Evolutionary conservation across 2,797 vertebrate species (phyloP), one percentile per base, ranked within the genome.

Genomic region (Enteromius radiatus): DNA sequence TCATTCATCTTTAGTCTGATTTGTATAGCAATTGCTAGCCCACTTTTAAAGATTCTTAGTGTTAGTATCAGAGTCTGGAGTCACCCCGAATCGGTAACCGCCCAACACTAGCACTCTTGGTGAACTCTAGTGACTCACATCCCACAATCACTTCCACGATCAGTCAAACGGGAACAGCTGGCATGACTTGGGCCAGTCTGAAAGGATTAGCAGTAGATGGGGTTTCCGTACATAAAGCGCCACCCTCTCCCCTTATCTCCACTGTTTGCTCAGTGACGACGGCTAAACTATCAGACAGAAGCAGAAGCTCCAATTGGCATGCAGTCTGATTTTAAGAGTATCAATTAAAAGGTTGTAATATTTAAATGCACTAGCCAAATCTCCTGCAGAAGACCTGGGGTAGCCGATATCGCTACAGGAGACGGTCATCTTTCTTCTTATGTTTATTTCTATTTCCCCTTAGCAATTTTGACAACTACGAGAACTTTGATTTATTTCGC

Each of bases 161-260:
- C 78, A 78, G 69, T 84, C 63, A 84, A 84, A 85, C 69, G 70
- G 81, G 78, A 85, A 87, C 81, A 87, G 52, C 84, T 85, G 74
- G 73, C 81, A 85, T 71, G 68, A 81, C 68, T 69, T 78, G 75
- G 77, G 71, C 68, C 80, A 71, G 71, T 83, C 67, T 85, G 49
- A 83, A 80, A 83, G 81, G 61, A 78, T 81, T 82, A 83, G 64
- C 67, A 68, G 49, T 83, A 75, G 68, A 85, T 64, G 54, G 67
- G 56, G 28, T 81, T 85, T 85, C 56, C 26, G 38, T 70, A 45
- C 43, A 70, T 26, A 69, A 52, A 81, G 80, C 65, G 69, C 79
- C 81, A 83, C 73, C 49, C 77, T 77, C 52, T 65, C 10, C 59
- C 73, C 71, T 77, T 5, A 65, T 86, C 54, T 70, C 78, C 31